Evolutionary conservation across 2,797 vertebrate genomes (phyloP).

Genomic region (Lycodopsis pacificus): DNA sequence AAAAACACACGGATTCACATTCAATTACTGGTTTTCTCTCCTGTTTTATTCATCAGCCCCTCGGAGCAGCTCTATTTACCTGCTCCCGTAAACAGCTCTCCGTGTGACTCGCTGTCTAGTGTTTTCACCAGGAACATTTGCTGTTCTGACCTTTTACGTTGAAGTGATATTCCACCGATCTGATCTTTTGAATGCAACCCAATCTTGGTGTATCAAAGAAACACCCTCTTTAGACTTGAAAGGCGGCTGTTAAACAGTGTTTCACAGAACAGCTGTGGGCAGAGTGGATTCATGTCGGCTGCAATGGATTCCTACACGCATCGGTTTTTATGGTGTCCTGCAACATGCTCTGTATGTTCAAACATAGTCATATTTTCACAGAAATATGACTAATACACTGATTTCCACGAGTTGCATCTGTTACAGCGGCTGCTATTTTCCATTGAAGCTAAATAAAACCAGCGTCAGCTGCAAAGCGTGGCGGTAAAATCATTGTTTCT

Average conservation of each 20-base stretch:
- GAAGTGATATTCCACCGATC: neutral
- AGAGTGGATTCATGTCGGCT: slow-evolving; percentile 2
- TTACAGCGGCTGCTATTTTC: neutral
- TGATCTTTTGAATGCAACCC: neutral
- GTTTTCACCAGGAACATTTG: neutral
- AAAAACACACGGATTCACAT: slow-evolving; percentile 62
- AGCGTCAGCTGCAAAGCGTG: neutral
- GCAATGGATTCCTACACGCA: slow-evolving; percentile 3
- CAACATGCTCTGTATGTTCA: neutral
- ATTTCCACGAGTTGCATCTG: neutral
- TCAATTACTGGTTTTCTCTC: slow-evolving; percentile 60
- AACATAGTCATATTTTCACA: neutral
- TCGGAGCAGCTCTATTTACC: slow-evolving; percentile 56
- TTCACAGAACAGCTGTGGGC: slow-evolving; percentile 24
- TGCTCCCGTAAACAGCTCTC: slow-evolving; percentile 30
- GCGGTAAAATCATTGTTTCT: neutral
- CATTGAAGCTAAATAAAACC: neutral
- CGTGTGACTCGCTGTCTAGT: neutral
- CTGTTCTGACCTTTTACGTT: slow-evolving; percentile 9
- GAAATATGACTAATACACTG: too few species aligned
- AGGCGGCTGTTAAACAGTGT: neutral
- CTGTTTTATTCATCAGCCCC: slow-evolving; percentile 67
- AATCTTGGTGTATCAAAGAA: neutral
- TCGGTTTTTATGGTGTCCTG: slow-evolving; percentile 4
- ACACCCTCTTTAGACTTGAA: neutral